A percentile compares a stretch with the other conserved stretches of the same genome.
Evolutionary conservation across 2,113 vertebrate genomes (phyloP).

Genomic region (Acrocephalus kingi): DNA sequence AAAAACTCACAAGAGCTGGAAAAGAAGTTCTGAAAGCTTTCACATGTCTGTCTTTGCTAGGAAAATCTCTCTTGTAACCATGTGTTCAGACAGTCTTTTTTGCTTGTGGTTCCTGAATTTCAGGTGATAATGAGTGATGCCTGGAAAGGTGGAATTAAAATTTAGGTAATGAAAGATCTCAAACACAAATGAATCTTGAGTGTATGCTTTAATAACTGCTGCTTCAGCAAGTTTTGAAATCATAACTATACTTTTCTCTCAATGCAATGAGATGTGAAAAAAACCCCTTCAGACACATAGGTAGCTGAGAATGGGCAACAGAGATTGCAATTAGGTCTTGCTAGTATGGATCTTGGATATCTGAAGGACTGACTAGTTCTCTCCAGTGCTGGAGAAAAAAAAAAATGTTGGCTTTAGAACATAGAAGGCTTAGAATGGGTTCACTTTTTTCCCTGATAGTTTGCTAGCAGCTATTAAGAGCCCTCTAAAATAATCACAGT

Average conservation of each 20-base stretch:
- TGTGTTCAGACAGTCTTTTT: constrained; percentile 17
- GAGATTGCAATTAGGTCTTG: neutral
- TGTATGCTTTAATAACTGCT: neutral
- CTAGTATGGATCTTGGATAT: neutral
- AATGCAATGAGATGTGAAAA: neutral
- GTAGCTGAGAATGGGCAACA: neutral
- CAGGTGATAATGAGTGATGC: constrained; percentile 31
- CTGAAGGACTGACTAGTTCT: neutral
- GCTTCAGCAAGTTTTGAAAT: neutral
- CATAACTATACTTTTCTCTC: neutral
- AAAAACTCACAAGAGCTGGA: constrained; percentile 65
- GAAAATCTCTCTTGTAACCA: constrained; percentile 34
- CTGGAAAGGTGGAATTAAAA: constrained; percentile 17
- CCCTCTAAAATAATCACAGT: neutral
- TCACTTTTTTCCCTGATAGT: neutral
- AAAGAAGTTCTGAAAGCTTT: constrained; percentile 70
- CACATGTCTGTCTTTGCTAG: constrained; percentile 54
- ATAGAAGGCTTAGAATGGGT: neutral
- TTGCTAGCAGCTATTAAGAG: neutral
- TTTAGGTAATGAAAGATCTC: neutral
- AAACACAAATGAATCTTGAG: neutral
- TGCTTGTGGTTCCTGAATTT: constrained; percentile 31
- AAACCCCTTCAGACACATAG: neutral
- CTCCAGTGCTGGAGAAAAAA: neutral
- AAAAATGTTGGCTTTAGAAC: neutral